Conservation (phyloP, 2,888 invertebrate species). For the Torymus auratus region DNA sequence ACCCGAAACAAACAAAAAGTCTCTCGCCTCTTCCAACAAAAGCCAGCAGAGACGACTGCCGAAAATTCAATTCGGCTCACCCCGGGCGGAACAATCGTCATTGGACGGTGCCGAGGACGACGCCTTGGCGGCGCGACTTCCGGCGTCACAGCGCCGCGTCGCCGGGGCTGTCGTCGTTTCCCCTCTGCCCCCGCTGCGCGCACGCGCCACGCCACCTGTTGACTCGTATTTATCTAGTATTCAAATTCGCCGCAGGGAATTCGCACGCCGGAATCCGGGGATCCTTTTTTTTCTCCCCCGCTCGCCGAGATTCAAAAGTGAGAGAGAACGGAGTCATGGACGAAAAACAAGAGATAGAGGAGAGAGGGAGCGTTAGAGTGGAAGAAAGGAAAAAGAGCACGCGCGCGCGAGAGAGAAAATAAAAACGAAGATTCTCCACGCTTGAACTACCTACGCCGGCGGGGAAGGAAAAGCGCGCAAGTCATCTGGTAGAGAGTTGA, state of each 20-base stretch:
- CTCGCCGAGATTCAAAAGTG: constrained; percentile 24
- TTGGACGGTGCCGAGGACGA: neutral
- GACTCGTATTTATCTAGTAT: constrained; percentile 56
- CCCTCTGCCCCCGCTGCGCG: neutral
- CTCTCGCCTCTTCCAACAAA: too few species aligned
- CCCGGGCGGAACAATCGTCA: too few species aligned
- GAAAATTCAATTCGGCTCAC: too few species aligned
- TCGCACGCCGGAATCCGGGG: constrained; percentile 25
- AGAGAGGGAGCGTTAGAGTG: neutral
- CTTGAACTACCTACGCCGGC: too few species aligned
- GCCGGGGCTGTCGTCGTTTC: neutral
- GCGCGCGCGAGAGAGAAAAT: neutral
- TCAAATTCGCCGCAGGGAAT: constrained; percentile 55
- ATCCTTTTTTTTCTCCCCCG: constrained; percentile 1
- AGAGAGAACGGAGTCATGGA: too few species aligned
- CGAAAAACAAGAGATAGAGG: too few species aligned
- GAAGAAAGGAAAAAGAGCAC: neutral
- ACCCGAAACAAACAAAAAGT: too few species aligned
- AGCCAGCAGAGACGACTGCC: too few species aligned
- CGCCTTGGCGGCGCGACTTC: neutral
- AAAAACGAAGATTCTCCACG: neutral
- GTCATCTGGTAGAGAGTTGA: too few species aligned
- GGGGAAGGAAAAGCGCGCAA: too few species aligned
- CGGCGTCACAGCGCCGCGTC: neutral
- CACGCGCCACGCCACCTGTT: constrained; percentile 45